Evolutionary conservation across 2,113 vertebrate species (phyloP).

Genomic region (Oreochromis spilurus): DNA sequence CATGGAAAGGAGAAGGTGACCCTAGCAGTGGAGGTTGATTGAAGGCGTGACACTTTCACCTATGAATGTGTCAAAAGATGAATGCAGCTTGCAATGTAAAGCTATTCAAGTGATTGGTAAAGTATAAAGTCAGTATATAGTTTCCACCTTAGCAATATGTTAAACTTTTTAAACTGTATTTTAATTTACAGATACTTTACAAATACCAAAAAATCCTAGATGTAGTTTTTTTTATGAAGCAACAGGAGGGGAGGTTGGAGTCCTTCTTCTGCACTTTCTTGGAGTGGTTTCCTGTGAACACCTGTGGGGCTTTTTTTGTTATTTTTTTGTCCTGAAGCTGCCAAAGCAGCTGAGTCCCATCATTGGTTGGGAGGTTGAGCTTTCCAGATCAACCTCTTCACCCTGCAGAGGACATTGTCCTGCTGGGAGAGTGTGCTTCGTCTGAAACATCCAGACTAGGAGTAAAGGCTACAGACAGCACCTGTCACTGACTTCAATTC

Average conservation of each 20-base stretch:
- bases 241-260: not conserved
- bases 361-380: not conserved
- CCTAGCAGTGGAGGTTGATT: not conserved
- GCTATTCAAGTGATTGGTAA: not conserved
- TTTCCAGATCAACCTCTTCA: not conserved
- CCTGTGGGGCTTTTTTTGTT: not conserved
- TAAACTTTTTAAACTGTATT: not conserved
- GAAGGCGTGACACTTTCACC: not conserved
- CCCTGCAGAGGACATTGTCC: not conserved
- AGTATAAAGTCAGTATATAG: not conserved
- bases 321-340: not conserved
- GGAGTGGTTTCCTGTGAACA: not conserved
- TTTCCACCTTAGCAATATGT: not conserved
- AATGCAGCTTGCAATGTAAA: not conserved
- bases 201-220: not conserved
- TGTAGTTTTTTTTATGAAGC: not conserved
- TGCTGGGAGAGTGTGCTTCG: not conserved
- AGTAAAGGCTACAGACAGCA: not conserved
- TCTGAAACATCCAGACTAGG: not conserved
- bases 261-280: not conserved
- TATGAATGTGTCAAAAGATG: not conserved
- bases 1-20: conserved; percentile 8
- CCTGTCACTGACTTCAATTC: not conserved
- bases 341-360: not conserved
- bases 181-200: not conserved